phyloP scores from a whole-genome alignment of 2,888 invertebrate genomes.

The Pseudolycoriella hygida region DNA sequence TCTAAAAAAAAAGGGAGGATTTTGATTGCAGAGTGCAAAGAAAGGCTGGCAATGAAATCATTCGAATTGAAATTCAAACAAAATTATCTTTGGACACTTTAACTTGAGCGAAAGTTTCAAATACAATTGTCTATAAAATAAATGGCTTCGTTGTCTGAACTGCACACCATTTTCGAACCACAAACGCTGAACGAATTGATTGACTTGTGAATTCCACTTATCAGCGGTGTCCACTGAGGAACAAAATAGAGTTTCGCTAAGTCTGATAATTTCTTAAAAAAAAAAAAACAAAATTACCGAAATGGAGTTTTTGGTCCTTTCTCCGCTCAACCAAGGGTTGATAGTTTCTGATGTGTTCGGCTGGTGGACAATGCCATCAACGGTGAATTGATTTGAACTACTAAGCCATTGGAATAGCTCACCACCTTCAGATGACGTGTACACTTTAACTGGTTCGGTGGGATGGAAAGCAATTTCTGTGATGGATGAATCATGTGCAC shows the following conservation, averaged over 20 bases:
- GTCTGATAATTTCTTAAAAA: neutral
- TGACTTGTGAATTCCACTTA: constrained; percentile 56
- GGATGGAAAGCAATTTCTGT: constrained; percentile 81
- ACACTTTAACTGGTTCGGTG: constrained; percentile 65
- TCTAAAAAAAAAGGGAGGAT: too few relatives aligned
- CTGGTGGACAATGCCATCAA: neutral
- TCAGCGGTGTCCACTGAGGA: constrained; percentile 45
- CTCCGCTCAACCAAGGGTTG: constrained; percentile 48
- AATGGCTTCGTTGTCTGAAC: constrained; percentile 77
- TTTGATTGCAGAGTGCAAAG: too few relatives aligned
- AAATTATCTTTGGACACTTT: too few relatives aligned
- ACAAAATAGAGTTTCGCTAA: neutral
- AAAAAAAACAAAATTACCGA: constrained; percentile 13
- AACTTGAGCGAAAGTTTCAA: too few relatives aligned
- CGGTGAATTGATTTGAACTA: constrained; percentile 20
- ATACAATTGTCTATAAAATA: constrained; percentile 42
- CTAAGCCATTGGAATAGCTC: constrained; percentile 85
- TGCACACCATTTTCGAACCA: constrained; percentile 56
- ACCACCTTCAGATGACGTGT: constrained; percentile 63
- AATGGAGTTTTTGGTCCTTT: constrained; percentile 43
- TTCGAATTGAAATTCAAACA: too few relatives aligned
- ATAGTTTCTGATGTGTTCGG: constrained; percentile 12
- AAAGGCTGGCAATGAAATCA: too few relatives aligned
- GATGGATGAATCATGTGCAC: constrained; percentile 53
- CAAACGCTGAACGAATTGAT: constrained; percentile 70